phyloP scores from a whole-genome alignment of 1,140 invertebrate genomes.

The Drosophila sturtevanti region DNA sequence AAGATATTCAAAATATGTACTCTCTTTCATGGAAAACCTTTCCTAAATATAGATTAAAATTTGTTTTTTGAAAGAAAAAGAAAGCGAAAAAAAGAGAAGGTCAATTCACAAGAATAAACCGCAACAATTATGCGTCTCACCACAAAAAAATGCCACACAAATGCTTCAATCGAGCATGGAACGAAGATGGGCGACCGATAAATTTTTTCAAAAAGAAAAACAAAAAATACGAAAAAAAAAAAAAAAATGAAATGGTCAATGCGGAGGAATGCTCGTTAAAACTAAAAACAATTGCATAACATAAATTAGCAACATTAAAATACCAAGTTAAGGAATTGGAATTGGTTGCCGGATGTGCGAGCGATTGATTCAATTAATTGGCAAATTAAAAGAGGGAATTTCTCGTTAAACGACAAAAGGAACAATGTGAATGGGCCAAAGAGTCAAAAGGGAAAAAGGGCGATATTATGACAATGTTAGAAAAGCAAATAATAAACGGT shows the following conservation, averaged over 20 bases:
- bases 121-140: not conserved
- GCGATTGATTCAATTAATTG: constrained; percentile 78
- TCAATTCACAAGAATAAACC: constrained; percentile 19
- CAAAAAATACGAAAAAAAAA: constrained; percentile 2
- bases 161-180: constrained; percentile 36
- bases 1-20: too few species aligned
- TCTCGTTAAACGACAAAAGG: constrained; percentile 29
- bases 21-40: too few species aligned
- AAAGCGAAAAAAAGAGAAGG: constrained; percentile 5
- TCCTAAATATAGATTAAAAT: too few species aligned
- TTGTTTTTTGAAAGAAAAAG: not conserved
- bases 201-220: constrained; percentile 25
- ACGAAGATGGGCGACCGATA: constrained; percentile 24
- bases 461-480: constrained; percentile 69
- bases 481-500: constrained; percentile 74
- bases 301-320: constrained; percentile 76
- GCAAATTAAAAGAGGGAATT: constrained; percentile 67
- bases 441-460: constrained; percentile 21
- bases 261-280: constrained; percentile 68
- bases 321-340: constrained; percentile 28
- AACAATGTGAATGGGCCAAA: constrained; percentile 29
- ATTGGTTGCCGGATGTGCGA: constrained; percentile 57
- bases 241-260: constrained; percentile 55
- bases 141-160: not conserved
- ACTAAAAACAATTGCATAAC: constrained; percentile 74